Evolutionary conservation across 53 echinoderm and acorn worm genomes (phyloP).

Genomic region (Holothuria leucospilota): DNA sequence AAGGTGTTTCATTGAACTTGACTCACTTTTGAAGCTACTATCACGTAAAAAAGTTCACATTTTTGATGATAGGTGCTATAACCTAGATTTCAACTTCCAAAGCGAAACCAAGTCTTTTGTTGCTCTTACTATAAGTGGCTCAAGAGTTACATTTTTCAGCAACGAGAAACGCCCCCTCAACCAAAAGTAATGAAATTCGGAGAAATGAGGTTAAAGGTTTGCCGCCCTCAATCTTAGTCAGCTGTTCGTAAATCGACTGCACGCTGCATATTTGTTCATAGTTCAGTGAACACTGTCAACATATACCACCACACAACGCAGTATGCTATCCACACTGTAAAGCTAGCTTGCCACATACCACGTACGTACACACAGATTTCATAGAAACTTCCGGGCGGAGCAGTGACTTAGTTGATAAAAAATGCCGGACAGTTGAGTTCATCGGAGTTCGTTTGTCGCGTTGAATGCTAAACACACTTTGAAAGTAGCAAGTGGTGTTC

Average conservation of each 20-base stretch:
- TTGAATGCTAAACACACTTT: too few relatives aligned
- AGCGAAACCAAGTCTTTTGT: too few relatives aligned
- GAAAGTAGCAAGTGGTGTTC: too few relatives aligned
- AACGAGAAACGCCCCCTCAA: too few relatives aligned
- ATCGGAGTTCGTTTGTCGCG: background rate
- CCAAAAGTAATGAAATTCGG: too few relatives aligned
- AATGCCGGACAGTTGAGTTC: slow-evolving; percentile 31
- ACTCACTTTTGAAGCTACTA: too few relatives aligned
- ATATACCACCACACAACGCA: background rate
- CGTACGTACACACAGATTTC: background rate
- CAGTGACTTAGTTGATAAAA: background rate
- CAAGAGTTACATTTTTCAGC: too few relatives aligned
- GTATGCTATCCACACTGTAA: background rate
- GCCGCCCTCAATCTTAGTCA: slow-evolving; percentile 12
- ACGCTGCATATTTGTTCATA: slow-evolving; percentile 1
- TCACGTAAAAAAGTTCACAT: too few relatives aligned
- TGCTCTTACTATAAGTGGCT: too few relatives aligned
- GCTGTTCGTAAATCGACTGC: background rate
- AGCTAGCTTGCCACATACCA: background rate
- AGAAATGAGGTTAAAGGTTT: background rate
- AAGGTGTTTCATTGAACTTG: too few relatives aligned
- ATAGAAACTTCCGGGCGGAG: slow-evolving; percentile 36
- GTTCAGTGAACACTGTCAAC: background rate
- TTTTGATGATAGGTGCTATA: too few relatives aligned
- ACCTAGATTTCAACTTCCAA: too few relatives aligned